A percentile compares a stretch with the other conserved stretches of the same genome.
Evolutionary conservation across 2,113 vertebrate species (phyloP).

Genomic region (Bettongia penicillata): DNA sequence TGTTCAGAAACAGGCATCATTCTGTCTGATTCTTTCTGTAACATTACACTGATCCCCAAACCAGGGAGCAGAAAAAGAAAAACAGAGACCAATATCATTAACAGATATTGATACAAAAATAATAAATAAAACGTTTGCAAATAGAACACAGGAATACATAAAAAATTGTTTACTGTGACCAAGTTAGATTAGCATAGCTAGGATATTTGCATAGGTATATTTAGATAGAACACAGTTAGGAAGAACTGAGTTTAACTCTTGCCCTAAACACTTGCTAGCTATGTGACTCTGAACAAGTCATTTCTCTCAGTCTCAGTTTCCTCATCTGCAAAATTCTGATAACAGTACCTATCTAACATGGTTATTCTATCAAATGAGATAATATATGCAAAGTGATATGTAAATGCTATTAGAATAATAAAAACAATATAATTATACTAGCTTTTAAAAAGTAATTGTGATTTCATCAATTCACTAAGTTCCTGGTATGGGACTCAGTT

Average conservation of each 20-base stretch:
- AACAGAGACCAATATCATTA: neutral
- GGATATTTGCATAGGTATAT: too few relatives aligned
- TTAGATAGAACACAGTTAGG: neutral
- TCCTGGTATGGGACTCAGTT: neutral
- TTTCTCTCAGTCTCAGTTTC: neutral
- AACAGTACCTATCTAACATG: neutral
- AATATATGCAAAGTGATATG: neutral
- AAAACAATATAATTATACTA: neutral
- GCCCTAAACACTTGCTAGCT: neutral
- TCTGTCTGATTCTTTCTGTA: neutral
- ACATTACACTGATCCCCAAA: neutral
- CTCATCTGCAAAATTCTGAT: neutral
- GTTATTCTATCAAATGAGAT: too few relatives aligned
- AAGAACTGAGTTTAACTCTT: neutral
- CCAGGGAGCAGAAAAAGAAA: neutral
- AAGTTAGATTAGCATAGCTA: neutral
- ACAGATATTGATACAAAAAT: neutral
- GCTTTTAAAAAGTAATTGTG: neutral
- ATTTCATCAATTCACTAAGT: neutral
- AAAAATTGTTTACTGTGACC: neutral
- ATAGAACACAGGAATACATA: neutral
- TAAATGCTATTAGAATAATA: neutral
- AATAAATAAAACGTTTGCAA: neutral
- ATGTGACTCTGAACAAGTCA: neutral
- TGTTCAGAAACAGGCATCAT: neutral